Base-by-base conservation (phyloP, 2,113 vertebrate genomes). In the Spheniscus mendiculus region DNA sequence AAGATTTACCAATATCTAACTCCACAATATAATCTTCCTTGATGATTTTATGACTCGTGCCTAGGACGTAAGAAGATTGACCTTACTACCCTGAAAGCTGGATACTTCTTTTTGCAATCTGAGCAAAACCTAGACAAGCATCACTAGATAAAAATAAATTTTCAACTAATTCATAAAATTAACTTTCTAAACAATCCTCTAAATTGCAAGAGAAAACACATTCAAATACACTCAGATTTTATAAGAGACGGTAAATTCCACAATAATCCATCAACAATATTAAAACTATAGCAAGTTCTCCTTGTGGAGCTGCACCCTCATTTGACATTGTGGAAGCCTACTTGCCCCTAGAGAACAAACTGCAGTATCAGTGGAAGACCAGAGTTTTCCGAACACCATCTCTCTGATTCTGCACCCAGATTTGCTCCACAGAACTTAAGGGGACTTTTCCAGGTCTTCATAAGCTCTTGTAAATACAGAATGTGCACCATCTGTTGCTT, bases 401-500 rank as follows among this genome's bases (percentile, higher is more conserved):
- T 10, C 47, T 59, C 55, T 61, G 50, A 55, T 71, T 61, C 56
- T 71, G 49, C 23, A 73, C 8, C 16, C 16, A 73, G 21, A 70
- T 83, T 73, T 79, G 59, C 42, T 87, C n/a, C 82, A 73, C 10
- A 42, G 87, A 83, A 40, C 56, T 69, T 55, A 40, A 63, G 27
- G 27, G 14, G 21, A 34, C 10, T 21, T 56, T 44, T 58, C 13
- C 53, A 73, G 59, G 36, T 67, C 38, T 72, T 47, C 50, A 15
- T n/a, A 91, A 69, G 38, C 6, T 56, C 30, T 47, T 62, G 27
- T 78, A 36, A 56, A 72, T 47, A 77, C 6, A 26, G 44, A 34
- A 65, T 6, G 15, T 49, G 20, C 17, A 59, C 67, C 38, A 22
- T 29, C 61, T 0, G 0, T 45, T 65, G 36, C 30, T 58, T 62